Conservation (phyloP, 2,888 invertebrate species). For the Macrosiphum euphorbiae region DNA sequence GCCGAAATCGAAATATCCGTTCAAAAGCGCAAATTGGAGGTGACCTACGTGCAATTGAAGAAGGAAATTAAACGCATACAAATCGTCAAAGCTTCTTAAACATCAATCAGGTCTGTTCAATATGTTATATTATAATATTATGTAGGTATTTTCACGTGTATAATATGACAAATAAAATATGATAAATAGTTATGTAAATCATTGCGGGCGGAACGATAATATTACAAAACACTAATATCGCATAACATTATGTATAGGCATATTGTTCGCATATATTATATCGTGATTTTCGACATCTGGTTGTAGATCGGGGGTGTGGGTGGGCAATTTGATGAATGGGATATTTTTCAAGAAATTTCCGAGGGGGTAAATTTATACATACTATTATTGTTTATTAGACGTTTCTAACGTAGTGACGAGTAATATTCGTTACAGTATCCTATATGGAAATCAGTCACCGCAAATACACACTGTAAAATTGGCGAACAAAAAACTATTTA, state of each 20-base stretch:
- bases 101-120: background rate
- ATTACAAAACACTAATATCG: background rate
- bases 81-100: constrained; percentile 2
- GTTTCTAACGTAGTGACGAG: too few species aligned
- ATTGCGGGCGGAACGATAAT: background rate
- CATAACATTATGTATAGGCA: background rate
- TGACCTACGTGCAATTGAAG: constrained; percentile 54
- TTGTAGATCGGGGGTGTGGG: background rate
- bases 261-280: background rate
- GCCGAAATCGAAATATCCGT: constrained; percentile 57
- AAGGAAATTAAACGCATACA: constrained; percentile 60
- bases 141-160: background rate
- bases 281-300: background rate
- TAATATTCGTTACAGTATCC: background rate
- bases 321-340: background rate
- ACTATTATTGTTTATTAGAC: background rate
- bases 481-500: background rate
- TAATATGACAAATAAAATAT: background rate
- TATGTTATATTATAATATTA: background rate
- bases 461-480: too few species aligned
- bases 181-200: background rate
- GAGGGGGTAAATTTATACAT: too few species aligned
- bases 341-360: background rate
- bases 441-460: background rate
- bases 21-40: constrained; percentile 56